Evolutionary conservation across 2,113 vertebrate species (phyloP).

Genomic region (Marcusenius ussheri): DNA sequence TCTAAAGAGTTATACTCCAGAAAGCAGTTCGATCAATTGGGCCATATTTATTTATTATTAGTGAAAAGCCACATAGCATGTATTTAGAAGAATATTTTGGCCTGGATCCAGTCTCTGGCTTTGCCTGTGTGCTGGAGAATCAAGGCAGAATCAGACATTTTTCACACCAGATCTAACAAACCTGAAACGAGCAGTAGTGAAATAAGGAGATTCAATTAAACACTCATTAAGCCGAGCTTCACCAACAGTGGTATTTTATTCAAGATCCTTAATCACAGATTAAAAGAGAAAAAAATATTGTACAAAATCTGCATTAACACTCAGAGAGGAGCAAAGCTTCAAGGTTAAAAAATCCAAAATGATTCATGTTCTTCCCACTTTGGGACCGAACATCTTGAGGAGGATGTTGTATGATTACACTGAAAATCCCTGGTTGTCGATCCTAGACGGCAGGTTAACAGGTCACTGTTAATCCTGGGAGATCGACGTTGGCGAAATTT

Average conservation of each 20-base stretch:
- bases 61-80: not conserved
- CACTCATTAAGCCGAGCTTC: not conserved
- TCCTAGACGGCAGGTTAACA: not conserved
- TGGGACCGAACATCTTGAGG: not conserved
- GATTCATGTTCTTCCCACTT: not conserved
- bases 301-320: not conserved
- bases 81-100: not conserved
- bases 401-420: not conserved
- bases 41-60: not conserved
- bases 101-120: not conserved
- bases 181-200: not conserved
- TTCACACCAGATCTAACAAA: not conserved
- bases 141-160: not conserved
- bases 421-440: not conserved
- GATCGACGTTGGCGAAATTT: not conserved
- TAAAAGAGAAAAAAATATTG: not conserved
- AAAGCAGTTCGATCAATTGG: not conserved
- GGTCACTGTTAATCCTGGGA: not conserved
- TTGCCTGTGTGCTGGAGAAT: not conserved
- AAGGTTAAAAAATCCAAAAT: not conserved
- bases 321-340: not conserved
- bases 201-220: not conserved
- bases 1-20: not conserved
- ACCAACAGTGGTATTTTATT: not conserved
- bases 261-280: not conserved